These are phyloP conservation scores for Lucilia sericata DNA, from an alignment of 1,140 invertebrate genomes.

Conservation along the genomic window DNA sequence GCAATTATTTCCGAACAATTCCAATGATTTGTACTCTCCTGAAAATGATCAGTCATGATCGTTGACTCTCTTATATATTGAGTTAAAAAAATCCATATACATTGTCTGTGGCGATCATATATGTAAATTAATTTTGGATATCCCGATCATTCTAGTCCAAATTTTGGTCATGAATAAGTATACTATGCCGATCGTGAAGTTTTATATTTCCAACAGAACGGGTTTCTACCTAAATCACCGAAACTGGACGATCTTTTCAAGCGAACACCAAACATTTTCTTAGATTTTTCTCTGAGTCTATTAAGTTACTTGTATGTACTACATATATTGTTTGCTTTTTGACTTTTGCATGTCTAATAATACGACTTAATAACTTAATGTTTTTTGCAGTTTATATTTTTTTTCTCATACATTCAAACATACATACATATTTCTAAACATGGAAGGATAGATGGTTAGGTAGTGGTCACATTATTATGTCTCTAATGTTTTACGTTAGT, in stretches of 20 bases:
- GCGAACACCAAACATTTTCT: background rate
- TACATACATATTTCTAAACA: background rate
- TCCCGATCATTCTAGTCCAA: too few species aligned
- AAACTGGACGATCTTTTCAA: too few species aligned
- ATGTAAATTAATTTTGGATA: too few species aligned
- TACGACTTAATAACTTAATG: conserved; percentile 33
- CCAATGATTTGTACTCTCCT: background rate
- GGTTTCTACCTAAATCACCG: too few species aligned
- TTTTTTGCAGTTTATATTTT: background rate
- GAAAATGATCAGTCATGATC: too few species aligned
- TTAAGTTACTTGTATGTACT: background rate
- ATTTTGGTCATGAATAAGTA: too few species aligned
- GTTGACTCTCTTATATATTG: too few species aligned
- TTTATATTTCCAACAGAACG: too few species aligned
- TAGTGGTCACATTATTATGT: conserved; percentile 42
- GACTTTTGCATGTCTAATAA: conserved; percentile 38
- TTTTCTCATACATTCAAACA: background rate
- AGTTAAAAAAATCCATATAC: too few species aligned
- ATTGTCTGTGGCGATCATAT: too few species aligned
- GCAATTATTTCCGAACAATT: too few species aligned
- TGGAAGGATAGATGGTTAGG: conserved; percentile 12
- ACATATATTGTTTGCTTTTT: conserved; percentile 14
- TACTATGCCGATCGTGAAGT: too few species aligned
- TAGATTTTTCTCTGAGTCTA: background rate
- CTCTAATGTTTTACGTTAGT: conserved; percentile 21